Evolutionary conservation across 2,113 vertebrate genomes (phyloP), one percentile per base, ranked within the genome.

Genomic region (Zosterops japonicus): DNA sequence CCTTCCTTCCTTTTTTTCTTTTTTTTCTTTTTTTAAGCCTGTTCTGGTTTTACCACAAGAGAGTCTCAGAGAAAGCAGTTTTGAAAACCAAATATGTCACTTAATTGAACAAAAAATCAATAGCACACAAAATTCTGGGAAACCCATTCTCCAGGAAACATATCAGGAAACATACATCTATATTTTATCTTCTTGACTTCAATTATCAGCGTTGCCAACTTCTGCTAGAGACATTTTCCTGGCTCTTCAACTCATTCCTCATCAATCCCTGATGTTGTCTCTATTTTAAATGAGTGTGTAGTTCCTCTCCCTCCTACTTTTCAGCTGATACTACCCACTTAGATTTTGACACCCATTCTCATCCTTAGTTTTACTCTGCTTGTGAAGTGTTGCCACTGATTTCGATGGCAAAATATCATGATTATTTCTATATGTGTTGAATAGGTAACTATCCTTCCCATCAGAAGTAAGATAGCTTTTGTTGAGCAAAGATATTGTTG

Each of bases 121-220:
- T 96, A 92, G 52, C 68, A 89, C 47, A 81, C 61, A 81, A 92
- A 96, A 87, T 97, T 97, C 95, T 97, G 96, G 96, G 95, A 97
- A 97, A 95, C 65, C 27, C 56, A 82, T 83, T 92, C 93, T 95
- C 93, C 90, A 94, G 95, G 93, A 96, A 96, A 87, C 65, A 72
- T 56, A 29, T 92, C 90, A 94, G 95, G 93, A 96, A 96, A 87
- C 65, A 72, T 56, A 29, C 71, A 63, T 52, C 86, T 65, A 77
- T 87, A 92, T 95, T 95, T 95, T 87, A 82, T 95, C 90, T 90
- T 93, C 83, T 95, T 95, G 92, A 82, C 86, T 64, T 94, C 92
- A 89, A 76, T 95, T 90, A 94, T 64, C 49, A 72, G 80, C 83
- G 78, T 49, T 92, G 94, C 95, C 93, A 96, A 0, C 79, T 94